Base-by-base conservation (phyloP, 2,797 vertebrate genomes). In the Chloroceryle inda region DNA sequence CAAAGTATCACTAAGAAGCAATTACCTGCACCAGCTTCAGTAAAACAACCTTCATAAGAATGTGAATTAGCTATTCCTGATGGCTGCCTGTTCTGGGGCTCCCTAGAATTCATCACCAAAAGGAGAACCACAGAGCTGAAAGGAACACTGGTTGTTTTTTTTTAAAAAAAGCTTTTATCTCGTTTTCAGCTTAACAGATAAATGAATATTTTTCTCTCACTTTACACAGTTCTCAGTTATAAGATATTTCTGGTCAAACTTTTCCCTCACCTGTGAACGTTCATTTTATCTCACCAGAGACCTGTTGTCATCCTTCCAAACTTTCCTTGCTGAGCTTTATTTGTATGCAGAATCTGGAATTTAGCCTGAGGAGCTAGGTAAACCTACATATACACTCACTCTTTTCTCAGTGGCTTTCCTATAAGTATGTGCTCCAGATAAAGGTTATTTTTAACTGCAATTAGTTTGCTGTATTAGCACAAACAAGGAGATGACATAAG, bases 401-500 rank as follows among this genome's bases (percentile, higher is more conserved):
- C 38, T 71, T 58, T 90, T 53, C 80, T 85, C 61, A 45, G 82
- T n/a, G 61, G 58, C 44, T 86, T 73, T 77, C 53, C 53, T 81
- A 6, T 9, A 63, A 71, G 23, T 45, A 15, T 2, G 7, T 72
- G 86, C 44, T 94, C 77, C 66, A 81, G 13, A 63, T 37, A 84
- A 47, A 64, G 18, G 44, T 82, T 79, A 79, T 94, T 94, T 91
- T 91, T 79, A 94, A 87, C 37, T 35, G 37, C 45, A 82, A 75
- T 72, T 78, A 81, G 31, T 75, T 84, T 79, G 33, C 29, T 26
- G 8, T 68, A 49, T 84, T 84, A 94, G 45, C 74, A 62, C 69
- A 91, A 92, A 75, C 72, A 92, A 64, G 45, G 61, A 83, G 19
- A 69, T 40, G 31, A 20, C 22, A 26, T 56, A 44, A 81, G 49